These are phyloP conservation scores for Dicrostonyx torquatus DNA, from an alignment of 2,797 vertebrate species.

Conservation along the genomic window DNA sequence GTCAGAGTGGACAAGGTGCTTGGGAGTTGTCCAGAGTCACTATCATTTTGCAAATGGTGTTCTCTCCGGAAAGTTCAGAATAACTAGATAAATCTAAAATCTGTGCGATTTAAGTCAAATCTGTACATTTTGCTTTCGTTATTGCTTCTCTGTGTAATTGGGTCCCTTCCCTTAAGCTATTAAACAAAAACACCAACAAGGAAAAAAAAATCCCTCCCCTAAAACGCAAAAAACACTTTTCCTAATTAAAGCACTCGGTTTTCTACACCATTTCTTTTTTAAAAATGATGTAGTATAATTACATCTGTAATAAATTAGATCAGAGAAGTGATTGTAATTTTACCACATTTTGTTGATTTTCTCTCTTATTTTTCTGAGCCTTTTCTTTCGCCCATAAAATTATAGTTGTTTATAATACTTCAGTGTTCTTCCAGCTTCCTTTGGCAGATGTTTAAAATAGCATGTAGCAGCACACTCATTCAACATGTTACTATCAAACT, in stretches of 20 bases:
- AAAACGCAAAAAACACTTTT: background rate
- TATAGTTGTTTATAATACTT: constrained; percentile 50
- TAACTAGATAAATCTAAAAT: background rate
- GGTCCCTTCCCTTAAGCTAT: constrained; percentile 11
- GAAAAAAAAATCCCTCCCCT: background rate
- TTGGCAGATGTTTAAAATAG: constrained; percentile 30
- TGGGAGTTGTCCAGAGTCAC: background rate
- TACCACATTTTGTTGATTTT: constrained; percentile 45
- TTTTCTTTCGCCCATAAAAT: constrained; percentile 1
- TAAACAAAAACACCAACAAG: constrained; percentile 25
- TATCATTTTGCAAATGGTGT: constrained; percentile 5
- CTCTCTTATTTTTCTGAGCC: constrained; percentile 46
- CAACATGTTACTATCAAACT: constrained; percentile 52
- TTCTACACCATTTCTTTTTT: background rate
- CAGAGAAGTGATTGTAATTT: constrained; percentile 29
- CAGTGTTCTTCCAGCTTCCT: constrained; percentile 30
- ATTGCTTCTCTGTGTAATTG: constrained; percentile 8
- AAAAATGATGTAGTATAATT: background rate
- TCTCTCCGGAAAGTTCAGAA: background rate
- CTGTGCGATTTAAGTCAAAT: background rate
- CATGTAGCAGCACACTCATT: constrained; percentile 25
- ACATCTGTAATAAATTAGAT: background rate
- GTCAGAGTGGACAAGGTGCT: background rate
- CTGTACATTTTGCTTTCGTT: background rate
- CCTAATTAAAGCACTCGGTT: constrained; percentile 31